A percentile compares a stretch with the other conserved stretches of the same genome.
Conservation (phyloP, 2,797 vertebrate genomes). For the Apogon talboti region DNA sequence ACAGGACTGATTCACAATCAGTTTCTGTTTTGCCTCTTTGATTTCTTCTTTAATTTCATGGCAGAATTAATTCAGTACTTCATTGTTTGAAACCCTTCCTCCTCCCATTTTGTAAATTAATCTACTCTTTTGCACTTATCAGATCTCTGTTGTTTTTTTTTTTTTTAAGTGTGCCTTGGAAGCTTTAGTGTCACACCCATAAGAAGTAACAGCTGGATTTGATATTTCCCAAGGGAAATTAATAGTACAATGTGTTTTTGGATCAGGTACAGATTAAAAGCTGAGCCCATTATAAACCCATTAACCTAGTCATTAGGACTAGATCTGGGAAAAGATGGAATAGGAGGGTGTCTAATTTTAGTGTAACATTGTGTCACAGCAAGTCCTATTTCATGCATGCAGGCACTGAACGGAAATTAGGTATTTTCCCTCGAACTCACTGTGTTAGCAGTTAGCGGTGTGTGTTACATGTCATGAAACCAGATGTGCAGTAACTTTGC, state of each 20-base stretch:
- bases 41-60: constrained; percentile 55
- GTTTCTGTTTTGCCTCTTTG: constrained; percentile 13
- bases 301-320: constrained; percentile 83
- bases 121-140: constrained; percentile 36
- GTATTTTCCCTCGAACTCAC: constrained; percentile 39
- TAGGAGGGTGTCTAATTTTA: constrained; percentile 74
- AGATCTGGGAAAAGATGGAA: constrained; percentile 67
- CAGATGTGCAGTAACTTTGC: not conserved
- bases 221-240: constrained; percentile 80
- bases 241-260: constrained; percentile 75
- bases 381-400: constrained; percentile 39
- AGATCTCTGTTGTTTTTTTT: constrained; percentile 14
- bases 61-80: constrained; percentile 56
- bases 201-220: constrained; percentile 53
- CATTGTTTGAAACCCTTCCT: constrained; percentile 20
- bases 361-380: constrained; percentile 39
- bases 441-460: no score
- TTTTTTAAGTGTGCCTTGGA: constrained; percentile 35
- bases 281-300: constrained; percentile 78
- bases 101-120: constrained; percentile 53
- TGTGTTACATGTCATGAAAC: constrained; percentile 2
- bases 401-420: constrained; percentile 16
- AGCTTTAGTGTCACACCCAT: constrained; percentile 26
- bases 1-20: not conserved
- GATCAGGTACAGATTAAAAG: constrained; percentile 79